These are phyloP conservation scores for Sylvilagus bachmani DNA, from an alignment of 2,113 vertebrate genomes.

Conservation along the genomic window DNA sequence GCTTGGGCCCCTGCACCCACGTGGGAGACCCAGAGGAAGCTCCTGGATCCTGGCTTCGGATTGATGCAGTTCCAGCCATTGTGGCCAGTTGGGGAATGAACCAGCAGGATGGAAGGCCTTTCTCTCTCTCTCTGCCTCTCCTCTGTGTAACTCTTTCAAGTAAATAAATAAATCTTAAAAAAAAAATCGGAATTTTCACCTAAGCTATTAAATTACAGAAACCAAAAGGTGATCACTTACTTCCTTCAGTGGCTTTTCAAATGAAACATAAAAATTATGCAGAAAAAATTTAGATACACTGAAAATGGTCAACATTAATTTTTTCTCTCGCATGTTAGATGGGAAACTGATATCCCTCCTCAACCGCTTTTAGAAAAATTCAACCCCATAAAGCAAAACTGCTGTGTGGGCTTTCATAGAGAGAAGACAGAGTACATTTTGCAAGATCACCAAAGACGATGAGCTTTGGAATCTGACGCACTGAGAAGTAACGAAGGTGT, in stretches of 20 bases:
- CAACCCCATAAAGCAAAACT: background rate
- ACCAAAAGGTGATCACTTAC: conserved; percentile 82
- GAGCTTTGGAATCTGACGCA: conserved; percentile 28
- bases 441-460: background rate
- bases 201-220: conserved; percentile 85
- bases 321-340: background rate
- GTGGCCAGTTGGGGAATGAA: no score
- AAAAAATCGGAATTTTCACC: conserved; percentile 76
- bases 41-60: no score
- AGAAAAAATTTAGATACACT: conserved; percentile 55
- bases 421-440: no score
- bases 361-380: background rate
- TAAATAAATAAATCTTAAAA: no score
- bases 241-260: conserved; percentile 80
- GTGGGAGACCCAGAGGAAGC: no score
- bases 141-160: no score
- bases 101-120: no score
- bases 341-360: background rate
- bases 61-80: no score
- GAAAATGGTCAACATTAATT: conserved; percentile 55
- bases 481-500: conserved; percentile 55
- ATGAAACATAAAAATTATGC: conserved; percentile 70
- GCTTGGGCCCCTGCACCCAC: no score
- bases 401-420: background rate
- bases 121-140: no score